Evolutionary conservation across 2,888 invertebrate genomes (phyloP).

Genomic region (Lagria hirta): DNA sequence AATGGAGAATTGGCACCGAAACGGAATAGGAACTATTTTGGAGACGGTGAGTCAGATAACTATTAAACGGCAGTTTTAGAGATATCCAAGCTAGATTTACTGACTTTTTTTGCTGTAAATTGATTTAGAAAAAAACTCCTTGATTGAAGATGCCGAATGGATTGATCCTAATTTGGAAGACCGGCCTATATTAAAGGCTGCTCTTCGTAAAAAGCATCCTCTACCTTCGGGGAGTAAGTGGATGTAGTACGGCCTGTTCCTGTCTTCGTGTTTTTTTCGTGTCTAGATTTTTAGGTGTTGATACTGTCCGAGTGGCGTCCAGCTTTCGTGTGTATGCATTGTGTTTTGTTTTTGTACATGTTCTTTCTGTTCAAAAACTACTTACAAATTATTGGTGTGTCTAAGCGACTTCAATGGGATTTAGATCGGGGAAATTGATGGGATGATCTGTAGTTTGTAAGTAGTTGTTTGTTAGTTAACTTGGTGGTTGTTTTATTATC

Average conservation of each 20-base stretch:
- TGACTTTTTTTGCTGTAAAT: neutral
- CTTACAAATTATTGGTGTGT: too few species aligned
- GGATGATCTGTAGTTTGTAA: neutral
- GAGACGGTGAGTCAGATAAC: slow-evolving; percentile 67
- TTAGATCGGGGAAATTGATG: too few species aligned
- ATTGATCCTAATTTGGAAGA: slow-evolving; percentile 30
- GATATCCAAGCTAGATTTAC: neutral
- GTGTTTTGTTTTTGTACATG: slow-evolving; percentile 12
- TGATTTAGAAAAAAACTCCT: slow-evolving; percentile 26
- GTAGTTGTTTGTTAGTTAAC: too few species aligned
- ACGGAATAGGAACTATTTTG: slow-evolving; percentile 59
- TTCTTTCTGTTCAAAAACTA: slow-evolving; percentile 15
- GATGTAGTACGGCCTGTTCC: too few species aligned
- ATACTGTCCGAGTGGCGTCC: slow-evolving; percentile 7
- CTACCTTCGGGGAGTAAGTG: slow-evolving; percentile 45
- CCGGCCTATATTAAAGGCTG: slow-evolving; percentile 31
- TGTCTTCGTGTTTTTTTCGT: slow-evolving; percentile 21
- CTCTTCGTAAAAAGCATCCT: slow-evolving; percentile 36
- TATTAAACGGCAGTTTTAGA: neutral
- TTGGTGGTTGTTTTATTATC: too few species aligned
- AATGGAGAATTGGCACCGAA: slow-evolving; percentile 66
- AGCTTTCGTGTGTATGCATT: slow-evolving; percentile 10
- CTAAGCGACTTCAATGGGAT: too few species aligned
- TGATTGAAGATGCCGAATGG: slow-evolving; percentile 40
- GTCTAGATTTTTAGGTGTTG: slow-evolving; percentile 25